Evolutionary conservation across 2,888 invertebrate genomes (phyloP), one percentile per base, ranked within the genome.

Genomic region (Calameuta idolon): DNA sequence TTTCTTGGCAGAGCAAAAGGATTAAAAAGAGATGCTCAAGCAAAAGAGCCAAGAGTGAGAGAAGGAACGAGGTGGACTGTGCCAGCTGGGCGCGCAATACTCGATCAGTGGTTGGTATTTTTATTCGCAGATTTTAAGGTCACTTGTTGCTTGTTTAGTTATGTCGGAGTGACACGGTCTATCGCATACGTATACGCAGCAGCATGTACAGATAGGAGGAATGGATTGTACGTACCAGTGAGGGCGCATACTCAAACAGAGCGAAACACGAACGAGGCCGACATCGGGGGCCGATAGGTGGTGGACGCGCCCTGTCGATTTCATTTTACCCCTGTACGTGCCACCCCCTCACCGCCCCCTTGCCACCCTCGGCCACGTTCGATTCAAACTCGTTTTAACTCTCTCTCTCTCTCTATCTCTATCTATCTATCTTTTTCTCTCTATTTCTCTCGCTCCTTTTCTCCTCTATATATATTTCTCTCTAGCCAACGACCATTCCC

Each of bases 71-170:
- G 55, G 55, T 5, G 2, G 23, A 55, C 15, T 23, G 40, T 55
- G 55, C 84, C 83, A 81, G 81, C 80, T 82, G 85, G 84, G 82
- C 81, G 75, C 85, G 81, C 84, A 85, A 88, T 89, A 89, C 83
- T 85, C 89, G 85, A 90, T 89, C 90, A 89, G 86, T 84, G 85
- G 85, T 85, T 84, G 79, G 88, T 86, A 90, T 90, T 90, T 90
- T 90, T 90, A 90, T 90, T 89, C 87, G 83, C 86, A 87, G 87
- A 90, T 90, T 90, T 89, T 89, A 90, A 90, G 89, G 90, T 90
- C 90, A 90, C 90, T 90, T 90, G 90, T 90, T 90, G 90, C 90
- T 90, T 90, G 90, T 90, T 90, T 90, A 90, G 90, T 89, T 89
- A 90, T 89, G 90, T 88, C 87, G 87, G 82, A 84, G 85, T 73